Evolutionary conservation across 2,888 invertebrate species (phyloP), one percentile per base, ranked within the genome.

Genomic region (Malacosoma neustria): DNA sequence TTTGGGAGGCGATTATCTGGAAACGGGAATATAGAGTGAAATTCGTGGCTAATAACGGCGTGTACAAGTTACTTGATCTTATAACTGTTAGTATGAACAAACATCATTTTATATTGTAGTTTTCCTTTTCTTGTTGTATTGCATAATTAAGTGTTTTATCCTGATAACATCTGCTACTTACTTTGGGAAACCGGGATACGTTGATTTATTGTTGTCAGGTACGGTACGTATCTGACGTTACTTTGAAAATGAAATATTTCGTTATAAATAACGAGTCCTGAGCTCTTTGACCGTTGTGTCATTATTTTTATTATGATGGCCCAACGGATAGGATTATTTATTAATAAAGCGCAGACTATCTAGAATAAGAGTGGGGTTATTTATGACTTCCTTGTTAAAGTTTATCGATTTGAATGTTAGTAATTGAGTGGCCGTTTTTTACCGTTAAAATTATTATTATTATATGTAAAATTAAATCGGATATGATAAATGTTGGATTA

Each of bases 1-100:
- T 80, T 14, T 82, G 84, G 84, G 70, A 85, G 55, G 61, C 58
- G 0, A 61, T 82, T 4, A 56, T 84, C 35, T 81, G 81, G 81
- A 71, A 64, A 2, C n/a, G 43, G 0, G 49, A 59, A 2, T 67
- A 67, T 36, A 63, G 80, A 42, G 42, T 60, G 11, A 40, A 40
- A 0, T 85, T 84, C 42, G 51, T 81, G 9, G 31, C 46, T 0
- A 55, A 62, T n/a, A 55, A 73, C 41, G 84, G 82, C 3, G 54
- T 82, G 13, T 82, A 72, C 42, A 73, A 72, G 40, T 64, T 85
- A 3, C 47, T 84, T 43, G 84, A 85, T 49, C 41, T 85, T n/a
- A 61, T 80, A 30, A 63, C 36, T 29, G 32, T 30, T 33, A 22
- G 39, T 38, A 34, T 30, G 5, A 30, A 14, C n/a, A n/a, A n/a